These are phyloP conservation scores for Bruchidius siliquastri DNA, from an alignment of 2,888 invertebrate genomes.

Conservation along the genomic window DNA sequence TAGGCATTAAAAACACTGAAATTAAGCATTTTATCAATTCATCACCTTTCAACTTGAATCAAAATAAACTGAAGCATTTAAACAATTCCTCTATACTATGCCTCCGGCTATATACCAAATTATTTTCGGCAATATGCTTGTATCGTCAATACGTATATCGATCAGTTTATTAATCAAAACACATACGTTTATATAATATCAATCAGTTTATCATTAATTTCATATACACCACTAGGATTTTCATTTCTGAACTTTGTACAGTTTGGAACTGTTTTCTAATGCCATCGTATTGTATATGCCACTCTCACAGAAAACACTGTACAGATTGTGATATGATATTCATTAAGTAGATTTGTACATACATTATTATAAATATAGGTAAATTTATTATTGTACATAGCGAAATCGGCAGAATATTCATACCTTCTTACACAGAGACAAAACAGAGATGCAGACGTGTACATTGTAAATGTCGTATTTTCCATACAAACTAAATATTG, in stretches of 20 bases:
- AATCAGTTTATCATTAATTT: neutral
- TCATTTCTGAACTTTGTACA: neutral
- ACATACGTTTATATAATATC: neutral
- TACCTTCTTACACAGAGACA: constrained; percentile 19
- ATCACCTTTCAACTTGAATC: no score
- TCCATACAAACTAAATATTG: constrained; percentile 37
- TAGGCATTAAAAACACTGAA: no score
- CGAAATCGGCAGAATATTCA: constrained; percentile 16
- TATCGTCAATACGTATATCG: neutral
- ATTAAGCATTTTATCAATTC: no score
- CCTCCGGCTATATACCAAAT: no score
- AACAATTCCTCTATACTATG: no score
- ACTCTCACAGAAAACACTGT: constrained; percentile 27
- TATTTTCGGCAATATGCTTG: no score
- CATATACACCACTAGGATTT: neutral
- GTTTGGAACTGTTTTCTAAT: neutral
- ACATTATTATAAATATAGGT: constrained; percentile 38
- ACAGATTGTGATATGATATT: constrained; percentile 42
- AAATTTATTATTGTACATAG: constrained; percentile 1
- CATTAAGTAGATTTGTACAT: constrained; percentile 34
- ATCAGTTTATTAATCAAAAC: neutral
- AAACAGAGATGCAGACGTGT: constrained; percentile 26
- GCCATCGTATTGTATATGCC: neutral
- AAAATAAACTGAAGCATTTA: no score
- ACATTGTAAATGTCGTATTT: constrained; percentile 41